Conservation (phyloP, 2,888 invertebrate genomes). For the Synanthedon tipuliformis region DNA sequence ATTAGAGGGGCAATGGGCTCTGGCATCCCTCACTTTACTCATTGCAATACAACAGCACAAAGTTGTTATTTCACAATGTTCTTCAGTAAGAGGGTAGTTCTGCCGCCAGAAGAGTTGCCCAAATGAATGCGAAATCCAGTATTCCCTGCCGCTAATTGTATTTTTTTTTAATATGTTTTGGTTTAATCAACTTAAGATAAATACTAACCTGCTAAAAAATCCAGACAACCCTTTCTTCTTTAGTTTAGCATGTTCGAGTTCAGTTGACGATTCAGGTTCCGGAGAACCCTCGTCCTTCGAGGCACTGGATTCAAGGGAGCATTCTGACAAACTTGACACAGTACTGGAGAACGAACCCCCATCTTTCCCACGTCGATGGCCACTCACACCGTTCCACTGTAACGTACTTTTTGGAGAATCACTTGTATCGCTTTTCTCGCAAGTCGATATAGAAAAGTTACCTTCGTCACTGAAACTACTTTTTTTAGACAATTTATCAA, state of each 20-base stretch:
- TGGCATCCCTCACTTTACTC: too few species aligned
- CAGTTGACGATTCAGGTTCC: conserved; percentile 22
- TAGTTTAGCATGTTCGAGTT: conserved; percentile 51
- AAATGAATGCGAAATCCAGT: too few species aligned
- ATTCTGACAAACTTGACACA: conserved; percentile 78
- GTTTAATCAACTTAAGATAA: too few species aligned
- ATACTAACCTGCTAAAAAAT: conserved; percentile 71
- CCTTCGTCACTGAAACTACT: conserved; percentile 67
- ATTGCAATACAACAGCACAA: too few species aligned
- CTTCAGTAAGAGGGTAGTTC: too few species aligned
- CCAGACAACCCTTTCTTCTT: conserved; percentile 73
- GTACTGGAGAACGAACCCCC: conserved; percentile 77
- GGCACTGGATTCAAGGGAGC: conserved; percentile 73
- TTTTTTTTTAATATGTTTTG: too few species aligned
- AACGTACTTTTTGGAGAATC: conserved; percentile 64
- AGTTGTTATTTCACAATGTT: too few species aligned
- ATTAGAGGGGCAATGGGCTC: too few species aligned
- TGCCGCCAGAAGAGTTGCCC: too few species aligned
- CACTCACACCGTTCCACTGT: conserved; percentile 59
- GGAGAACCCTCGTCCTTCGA: conserved; percentile 61
- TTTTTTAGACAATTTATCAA: conserved; percentile 60
- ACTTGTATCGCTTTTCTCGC: conserved; percentile 65
- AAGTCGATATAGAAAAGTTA: conserved; percentile 60
- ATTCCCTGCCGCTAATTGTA: too few species aligned
- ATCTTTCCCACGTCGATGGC: conserved; percentile 68